phyloP scores from a whole-genome alignment of 1,140 invertebrate genomes.

The Copidosoma floridanum region DNA sequence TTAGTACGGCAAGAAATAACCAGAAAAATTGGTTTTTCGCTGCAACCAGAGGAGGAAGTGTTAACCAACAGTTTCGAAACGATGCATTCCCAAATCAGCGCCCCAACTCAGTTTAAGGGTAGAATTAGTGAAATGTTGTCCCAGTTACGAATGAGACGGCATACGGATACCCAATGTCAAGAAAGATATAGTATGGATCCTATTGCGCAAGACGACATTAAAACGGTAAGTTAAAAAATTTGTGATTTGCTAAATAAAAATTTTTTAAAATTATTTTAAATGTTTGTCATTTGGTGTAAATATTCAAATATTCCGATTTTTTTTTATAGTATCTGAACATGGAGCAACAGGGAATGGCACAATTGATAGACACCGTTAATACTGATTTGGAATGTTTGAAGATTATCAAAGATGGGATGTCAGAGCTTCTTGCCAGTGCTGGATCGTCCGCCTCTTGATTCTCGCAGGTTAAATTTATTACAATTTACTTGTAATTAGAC shows the following conservation, averaged over 20 bases:
- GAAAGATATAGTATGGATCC: constrained; percentile 65
- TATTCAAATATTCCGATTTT: neutral
- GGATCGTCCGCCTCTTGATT: constrained; percentile 38
- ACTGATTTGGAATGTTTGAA: constrained; percentile 74
- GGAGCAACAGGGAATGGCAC: constrained; percentile 81
- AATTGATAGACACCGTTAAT: constrained; percentile 77
- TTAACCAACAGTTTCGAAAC: constrained; percentile 80
- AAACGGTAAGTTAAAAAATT: constrained; percentile 53
- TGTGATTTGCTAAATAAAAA: no score
- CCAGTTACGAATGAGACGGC: constrained; percentile 77
- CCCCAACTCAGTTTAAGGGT: constrained; percentile 90
- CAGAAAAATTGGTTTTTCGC: constrained; percentile 78
- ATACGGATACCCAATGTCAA: constrained; percentile 53
- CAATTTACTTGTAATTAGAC: neutral
- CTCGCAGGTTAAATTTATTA: constrained; percentile 24
- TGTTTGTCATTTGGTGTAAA: no score
- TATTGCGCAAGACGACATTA: constrained; percentile 64
- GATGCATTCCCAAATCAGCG: constrained; percentile 80
- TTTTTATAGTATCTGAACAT: constrained; percentile 70
- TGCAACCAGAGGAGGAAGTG: constrained; percentile 87
- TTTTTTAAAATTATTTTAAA: neutral
- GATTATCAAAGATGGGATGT: constrained; percentile 78
- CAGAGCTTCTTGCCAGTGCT: constrained; percentile 48
- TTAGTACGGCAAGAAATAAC: constrained; percentile 84
- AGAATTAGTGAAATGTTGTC: constrained; percentile 87